Conservation (phyloP, 2,888 invertebrate species). For the Mythimna vitellina region DNA sequence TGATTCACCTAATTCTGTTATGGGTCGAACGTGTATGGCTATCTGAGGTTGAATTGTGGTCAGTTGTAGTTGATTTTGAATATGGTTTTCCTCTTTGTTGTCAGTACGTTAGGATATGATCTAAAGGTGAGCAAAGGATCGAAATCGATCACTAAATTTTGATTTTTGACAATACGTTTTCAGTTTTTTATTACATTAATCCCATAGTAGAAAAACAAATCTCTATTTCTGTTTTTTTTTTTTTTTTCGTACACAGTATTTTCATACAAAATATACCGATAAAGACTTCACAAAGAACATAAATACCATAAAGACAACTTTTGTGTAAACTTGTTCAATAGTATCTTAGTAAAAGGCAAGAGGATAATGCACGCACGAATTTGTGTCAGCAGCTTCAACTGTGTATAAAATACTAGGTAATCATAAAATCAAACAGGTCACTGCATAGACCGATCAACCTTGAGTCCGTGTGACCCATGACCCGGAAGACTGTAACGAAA, state of each 20-base stretch:
- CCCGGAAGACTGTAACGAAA: conserved; percentile 79
- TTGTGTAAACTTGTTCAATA: conserved; percentile 28
- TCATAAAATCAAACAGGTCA: conserved; percentile 79
- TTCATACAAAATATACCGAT: conserved; percentile 1
- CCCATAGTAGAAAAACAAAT: background rate
- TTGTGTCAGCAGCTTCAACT: conserved; percentile 52
- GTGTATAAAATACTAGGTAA: conserved; percentile 72
- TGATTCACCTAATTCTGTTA: conserved; percentile 46
- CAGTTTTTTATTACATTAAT: background rate
- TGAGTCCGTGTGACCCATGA: conserved; percentile 71
- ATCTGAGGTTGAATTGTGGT: background rate
- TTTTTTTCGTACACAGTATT: background rate
- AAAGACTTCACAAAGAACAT: conserved; percentile 3
- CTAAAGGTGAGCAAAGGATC: background rate
- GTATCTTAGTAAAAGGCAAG: conserved; percentile 2
- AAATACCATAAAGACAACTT: conserved; percentile 26
- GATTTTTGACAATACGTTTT: too few relatives aligned
- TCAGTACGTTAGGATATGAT: background rate
- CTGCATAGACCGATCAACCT: conserved; percentile 71
- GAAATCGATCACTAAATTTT: background rate
- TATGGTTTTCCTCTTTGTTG: background rate
- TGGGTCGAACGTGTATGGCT: conserved; percentile 27
- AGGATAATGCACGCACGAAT: conserved; percentile 46
- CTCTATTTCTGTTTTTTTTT: background rate
- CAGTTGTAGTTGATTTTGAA: background rate